A percentile compares a stretch with the other conserved stretches of the same genome.
Conservation (phyloP, 2,797 vertebrate genomes). For the Dendrocincla tyrannina region DNA sequence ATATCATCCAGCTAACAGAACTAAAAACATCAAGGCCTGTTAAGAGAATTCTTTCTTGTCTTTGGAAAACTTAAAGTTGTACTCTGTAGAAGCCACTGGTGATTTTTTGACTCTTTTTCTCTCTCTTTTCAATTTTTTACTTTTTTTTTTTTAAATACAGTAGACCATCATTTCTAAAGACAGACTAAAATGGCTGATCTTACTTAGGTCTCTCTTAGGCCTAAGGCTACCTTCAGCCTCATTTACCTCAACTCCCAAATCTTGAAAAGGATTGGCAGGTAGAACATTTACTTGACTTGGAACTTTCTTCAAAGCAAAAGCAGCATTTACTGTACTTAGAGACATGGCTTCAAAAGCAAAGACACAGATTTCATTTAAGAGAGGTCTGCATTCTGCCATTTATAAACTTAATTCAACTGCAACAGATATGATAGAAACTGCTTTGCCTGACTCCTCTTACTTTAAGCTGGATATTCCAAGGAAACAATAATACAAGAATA, state of each 20-base stretch:
- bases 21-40: not conserved
- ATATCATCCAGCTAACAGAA: not conserved
- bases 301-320: not conserved
- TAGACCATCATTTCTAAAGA: not conserved
- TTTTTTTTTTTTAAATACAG: not conserved
- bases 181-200: not conserved
- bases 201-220: not conserved
- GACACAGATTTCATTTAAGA: not conserved
- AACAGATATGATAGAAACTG: not conserved
- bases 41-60: not conserved
- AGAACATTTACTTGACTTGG: not conserved
- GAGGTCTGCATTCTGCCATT: not conserved
- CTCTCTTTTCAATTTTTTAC: not conserved
- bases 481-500: not conserved
- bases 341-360: not conserved
- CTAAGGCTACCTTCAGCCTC: slow-evolving; percentile 13
- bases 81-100: not conserved
- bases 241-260: not conserved
- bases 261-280: slow-evolving; percentile 2
- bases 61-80: not conserved
- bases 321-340: not conserved
- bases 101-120: not conserved
- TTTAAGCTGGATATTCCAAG: not conserved
- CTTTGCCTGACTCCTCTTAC: not conserved
- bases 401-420: not conserved